phyloP scores from a whole-genome alignment of 1,140 invertebrate genomes.

The Battus philenor region DNA sequence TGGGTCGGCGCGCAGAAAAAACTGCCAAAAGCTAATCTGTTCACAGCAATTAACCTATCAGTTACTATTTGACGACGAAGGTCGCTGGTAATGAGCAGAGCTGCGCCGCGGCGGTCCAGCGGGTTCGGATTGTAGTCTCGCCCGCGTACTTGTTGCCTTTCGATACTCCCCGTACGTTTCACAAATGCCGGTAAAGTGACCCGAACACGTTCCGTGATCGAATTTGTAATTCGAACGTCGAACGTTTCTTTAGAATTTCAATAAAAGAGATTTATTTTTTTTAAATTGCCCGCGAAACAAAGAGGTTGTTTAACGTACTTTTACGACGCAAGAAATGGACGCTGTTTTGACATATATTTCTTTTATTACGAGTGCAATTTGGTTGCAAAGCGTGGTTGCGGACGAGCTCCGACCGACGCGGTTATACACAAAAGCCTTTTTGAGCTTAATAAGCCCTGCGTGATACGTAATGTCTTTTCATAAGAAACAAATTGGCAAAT shows the following conservation, averaged over 20 bases:
- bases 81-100: slow-evolving; percentile 31
- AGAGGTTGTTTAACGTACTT: slow-evolving; percentile 31
- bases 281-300: slow-evolving; percentile 41
- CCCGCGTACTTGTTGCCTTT: too few relatives aligned
- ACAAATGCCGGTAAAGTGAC: too few relatives aligned
- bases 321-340: slow-evolving; percentile 27
- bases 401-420: slow-evolving; percentile 23
- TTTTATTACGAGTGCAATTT: slow-evolving; percentile 47
- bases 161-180: too few relatives aligned
- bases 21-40: slow-evolving; percentile 66
- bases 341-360: slow-evolving; percentile 50
- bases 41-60: slow-evolving; percentile 71
- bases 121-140: too few relatives aligned
- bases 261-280: slow-evolving; percentile 31
- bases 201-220: slow-evolving; percentile 29
- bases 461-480: slow-evolving; percentile 17
- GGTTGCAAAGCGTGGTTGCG: slow-evolving; percentile 24
- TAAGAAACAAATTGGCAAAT: slow-evolving; percentile 2
- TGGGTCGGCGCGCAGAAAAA: slow-evolving; percentile 42
- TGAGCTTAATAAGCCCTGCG: slow-evolving; percentile 29
- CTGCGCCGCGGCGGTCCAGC: not conserved
- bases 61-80: slow-evolving; percentile 43
- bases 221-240: slow-evolving; percentile 23
- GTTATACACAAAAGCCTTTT: slow-evolving; percentile 22
- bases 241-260: slow-evolving; percentile 25